phyloP scores from a whole-genome alignment of 2,113 vertebrate species.

The Sebastes schlegelii region DNA sequence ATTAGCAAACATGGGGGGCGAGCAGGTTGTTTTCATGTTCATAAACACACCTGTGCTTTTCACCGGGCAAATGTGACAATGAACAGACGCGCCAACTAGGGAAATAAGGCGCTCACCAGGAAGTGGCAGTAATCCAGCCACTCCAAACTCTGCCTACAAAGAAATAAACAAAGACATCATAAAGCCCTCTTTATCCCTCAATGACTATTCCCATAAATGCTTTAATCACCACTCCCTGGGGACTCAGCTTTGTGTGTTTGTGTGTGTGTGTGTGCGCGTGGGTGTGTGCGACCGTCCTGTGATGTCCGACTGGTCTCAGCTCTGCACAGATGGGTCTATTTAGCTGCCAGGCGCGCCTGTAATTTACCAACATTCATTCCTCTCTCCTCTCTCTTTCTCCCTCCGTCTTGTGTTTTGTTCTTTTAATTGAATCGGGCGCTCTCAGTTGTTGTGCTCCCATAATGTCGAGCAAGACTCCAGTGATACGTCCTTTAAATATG shows the following conservation, averaged over 20 bases:
- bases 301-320: constrained; percentile 80
- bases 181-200: constrained; percentile 83
- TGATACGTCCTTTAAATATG: constrained; percentile 22
- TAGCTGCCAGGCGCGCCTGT: constrained; percentile 79
- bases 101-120: constrained; percentile 70
- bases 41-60: constrained; percentile 70
- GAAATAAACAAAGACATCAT: constrained; percentile 85
- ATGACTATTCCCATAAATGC: constrained; percentile 83
- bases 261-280: constrained; percentile 51
- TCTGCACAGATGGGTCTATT: constrained; percentile 83
- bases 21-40: constrained; percentile 45
- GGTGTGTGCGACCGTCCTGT: constrained; percentile 71
- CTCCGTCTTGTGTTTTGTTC: constrained; percentile 53
- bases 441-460: background rate
- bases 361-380: constrained; percentile 79
- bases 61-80: constrained; percentile 55
- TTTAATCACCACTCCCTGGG: constrained; percentile 79
- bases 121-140: constrained; percentile 80
- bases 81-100: constrained; percentile 64
- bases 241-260: constrained; percentile 67
- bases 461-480: constrained; percentile 23
- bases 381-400: constrained; percentile 24
- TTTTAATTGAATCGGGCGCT: constrained; percentile 60
- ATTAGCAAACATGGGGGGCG: constrained; percentile 2
- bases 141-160: constrained; percentile 80